These are phyloP conservation scores for Heliconius aoede DNA, from an alignment of 2,888 invertebrate genomes.

Conservation along the genomic window DNA sequence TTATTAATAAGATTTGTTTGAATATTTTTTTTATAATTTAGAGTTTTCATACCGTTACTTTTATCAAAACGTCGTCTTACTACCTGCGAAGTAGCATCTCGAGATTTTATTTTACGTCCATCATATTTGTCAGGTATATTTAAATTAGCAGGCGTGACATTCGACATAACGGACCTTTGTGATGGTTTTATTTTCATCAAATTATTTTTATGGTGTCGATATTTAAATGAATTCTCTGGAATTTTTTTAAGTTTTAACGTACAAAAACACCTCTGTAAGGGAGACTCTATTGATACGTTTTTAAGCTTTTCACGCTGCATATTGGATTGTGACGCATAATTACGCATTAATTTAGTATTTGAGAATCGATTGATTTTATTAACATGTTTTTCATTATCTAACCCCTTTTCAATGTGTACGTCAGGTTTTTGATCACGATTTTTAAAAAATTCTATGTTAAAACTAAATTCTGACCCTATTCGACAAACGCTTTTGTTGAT, in stretches of 20 bases:
- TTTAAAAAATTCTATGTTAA: conserved; percentile 51
- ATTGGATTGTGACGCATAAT: conserved; percentile 15
- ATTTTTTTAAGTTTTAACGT: conserved; percentile 51
- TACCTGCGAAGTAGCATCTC: conserved; percentile 29
- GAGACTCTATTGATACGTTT: conserved; percentile 44
- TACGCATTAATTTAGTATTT: conserved; percentile 6
- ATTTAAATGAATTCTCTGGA: conserved; percentile 8
- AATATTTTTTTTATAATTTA: conserved; percentile 15
- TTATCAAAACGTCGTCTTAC: conserved; percentile 28
- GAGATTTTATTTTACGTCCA: conserved; percentile 38
- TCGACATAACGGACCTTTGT: not conserved
- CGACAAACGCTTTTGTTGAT: conserved; percentile 44
- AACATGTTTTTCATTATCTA: not conserved
- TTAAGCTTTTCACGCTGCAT: conserved; percentile 41
- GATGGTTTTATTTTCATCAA: not conserved
- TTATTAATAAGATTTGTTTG: not conserved
- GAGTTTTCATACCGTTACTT: conserved; percentile 26
- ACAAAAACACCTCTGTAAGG: conserved; percentile 54
- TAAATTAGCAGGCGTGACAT: conserved; percentile 41
- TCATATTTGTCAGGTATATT: conserved; percentile 49
- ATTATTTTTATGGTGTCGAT: too few species aligned
- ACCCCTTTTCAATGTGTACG: not conserved
- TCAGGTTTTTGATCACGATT: conserved; percentile 12
- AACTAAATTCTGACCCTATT: conserved; percentile 49
- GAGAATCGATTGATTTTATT: conserved; percentile 1